These are phyloP conservation scores for Globia sparganii DNA, from an alignment of 2,888 invertebrate species.

Conservation along the genomic window DNA sequence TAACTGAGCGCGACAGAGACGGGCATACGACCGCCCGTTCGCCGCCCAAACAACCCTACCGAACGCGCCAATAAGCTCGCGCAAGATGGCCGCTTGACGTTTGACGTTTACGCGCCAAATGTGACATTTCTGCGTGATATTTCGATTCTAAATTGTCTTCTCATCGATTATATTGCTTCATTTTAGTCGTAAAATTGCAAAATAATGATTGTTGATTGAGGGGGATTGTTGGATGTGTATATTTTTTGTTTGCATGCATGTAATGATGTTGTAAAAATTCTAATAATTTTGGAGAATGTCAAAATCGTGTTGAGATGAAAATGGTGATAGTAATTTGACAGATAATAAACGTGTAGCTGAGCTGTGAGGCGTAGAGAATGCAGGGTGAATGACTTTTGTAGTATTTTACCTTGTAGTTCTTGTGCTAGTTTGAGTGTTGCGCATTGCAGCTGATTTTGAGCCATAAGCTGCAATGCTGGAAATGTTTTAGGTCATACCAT, in stretches of 20 bases:
- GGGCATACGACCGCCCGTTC: constrained; percentile 73
- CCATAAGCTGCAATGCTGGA: constrained; percentile 66
- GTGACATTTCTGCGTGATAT: constrained; percentile 83
- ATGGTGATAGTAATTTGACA: constrained; percentile 56
- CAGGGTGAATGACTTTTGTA: constrained; percentile 63
- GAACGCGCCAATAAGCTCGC: constrained; percentile 79
- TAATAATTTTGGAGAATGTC: constrained; percentile 43
- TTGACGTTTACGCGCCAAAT: constrained; percentile 89
- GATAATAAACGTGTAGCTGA: constrained; percentile 51
- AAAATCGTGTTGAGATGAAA: constrained; percentile 50
- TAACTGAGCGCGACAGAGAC: constrained; percentile 83
- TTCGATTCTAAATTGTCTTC: constrained; percentile 78
- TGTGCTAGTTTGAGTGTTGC: constrained; percentile 66
- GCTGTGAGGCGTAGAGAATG: constrained; percentile 45
- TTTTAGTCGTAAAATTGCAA: constrained; percentile 73
- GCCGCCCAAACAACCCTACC: constrained; percentile 78
- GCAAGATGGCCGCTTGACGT: constrained; percentile 86
- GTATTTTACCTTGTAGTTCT: constrained; percentile 62
- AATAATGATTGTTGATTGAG: constrained; percentile 69
- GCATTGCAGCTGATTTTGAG: constrained; percentile 67
- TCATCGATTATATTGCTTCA: constrained; percentile 83
- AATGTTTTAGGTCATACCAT: constrained; percentile 58
- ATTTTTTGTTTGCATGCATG: constrained; percentile 49
- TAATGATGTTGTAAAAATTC: constrained; percentile 25
- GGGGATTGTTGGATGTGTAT: constrained; percentile 49